These are phyloP conservation scores for Apodemus speciosus DNA, from an alignment of 2,113 vertebrate genomes.

Conservation along the genomic window DNA sequence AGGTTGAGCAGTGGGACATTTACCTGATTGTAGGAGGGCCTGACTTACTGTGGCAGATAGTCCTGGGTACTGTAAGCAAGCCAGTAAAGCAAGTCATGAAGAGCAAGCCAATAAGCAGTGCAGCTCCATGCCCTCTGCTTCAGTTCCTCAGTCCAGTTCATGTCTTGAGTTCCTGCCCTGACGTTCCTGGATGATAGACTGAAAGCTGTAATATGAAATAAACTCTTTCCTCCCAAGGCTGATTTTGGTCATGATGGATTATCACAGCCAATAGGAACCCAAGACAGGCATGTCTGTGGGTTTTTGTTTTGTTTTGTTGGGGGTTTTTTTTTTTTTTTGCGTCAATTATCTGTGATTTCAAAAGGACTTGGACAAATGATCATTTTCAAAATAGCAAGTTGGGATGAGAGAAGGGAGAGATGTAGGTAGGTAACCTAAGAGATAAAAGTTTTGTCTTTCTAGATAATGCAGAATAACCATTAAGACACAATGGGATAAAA, in stretches of 20 bases:
- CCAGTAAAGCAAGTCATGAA: background rate
- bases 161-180: background rate
- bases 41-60: background rate
- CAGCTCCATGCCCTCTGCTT: background rate
- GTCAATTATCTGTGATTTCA: background rate
- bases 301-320: too few relatives aligned
- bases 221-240: background rate
- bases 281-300: background rate
- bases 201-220: background rate
- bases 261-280: background rate
- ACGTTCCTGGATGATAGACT: background rate
- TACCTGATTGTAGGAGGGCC: background rate
- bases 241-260: background rate
- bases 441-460: too few relatives aligned
- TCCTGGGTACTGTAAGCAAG: background rate
- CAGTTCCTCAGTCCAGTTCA: background rate
- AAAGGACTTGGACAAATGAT: conserved; percentile 21
- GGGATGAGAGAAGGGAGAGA: background rate
- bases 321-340: background rate
- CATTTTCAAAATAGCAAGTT: background rate
- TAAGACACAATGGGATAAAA: background rate
- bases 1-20: background rate
- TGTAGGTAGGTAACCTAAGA: background rate
- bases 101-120: background rate
- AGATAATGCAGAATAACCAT: background rate